A percentile compares a stretch with the other conserved stretches of the same genome.
phyloP scores from a whole-genome alignment of 2,888 invertebrate species.

The Ormyrus labotus region DNA sequence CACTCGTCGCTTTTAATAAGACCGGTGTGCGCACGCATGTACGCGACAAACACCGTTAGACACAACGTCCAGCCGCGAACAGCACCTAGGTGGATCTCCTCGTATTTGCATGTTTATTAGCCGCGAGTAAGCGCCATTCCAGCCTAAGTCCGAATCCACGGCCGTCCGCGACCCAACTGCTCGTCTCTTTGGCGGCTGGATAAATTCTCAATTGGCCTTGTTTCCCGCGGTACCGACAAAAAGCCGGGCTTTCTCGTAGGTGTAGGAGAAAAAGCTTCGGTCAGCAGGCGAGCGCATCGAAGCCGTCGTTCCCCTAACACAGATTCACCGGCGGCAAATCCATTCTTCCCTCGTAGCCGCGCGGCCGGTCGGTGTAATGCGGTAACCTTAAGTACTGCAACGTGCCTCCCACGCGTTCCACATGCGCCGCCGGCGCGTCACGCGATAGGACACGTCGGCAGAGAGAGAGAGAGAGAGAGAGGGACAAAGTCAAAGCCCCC shows the following conservation, averaged over 20 bases:
- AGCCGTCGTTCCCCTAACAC: no score
- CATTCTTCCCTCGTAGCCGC: neutral
- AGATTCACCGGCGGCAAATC: no score
- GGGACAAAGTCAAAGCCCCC: neutral
- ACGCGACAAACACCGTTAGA: constrained; percentile 62
- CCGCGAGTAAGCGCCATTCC: no score
- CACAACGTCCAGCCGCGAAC: neutral
- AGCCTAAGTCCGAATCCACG: no score
- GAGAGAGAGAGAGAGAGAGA: neutral
- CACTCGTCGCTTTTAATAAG: constrained; percentile 21
- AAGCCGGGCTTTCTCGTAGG: no score
- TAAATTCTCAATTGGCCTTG: no score
- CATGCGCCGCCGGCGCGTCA: neutral
- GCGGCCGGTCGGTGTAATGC: constrained; percentile 38
- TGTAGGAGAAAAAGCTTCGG: no score
- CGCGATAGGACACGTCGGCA: constrained; percentile 34
- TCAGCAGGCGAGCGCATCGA: no score
- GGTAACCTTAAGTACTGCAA: constrained; percentile 26
- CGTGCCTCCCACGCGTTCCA: neutral
- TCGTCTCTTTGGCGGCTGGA: no score
- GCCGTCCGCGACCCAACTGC: no score
- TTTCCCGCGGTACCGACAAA: no score
- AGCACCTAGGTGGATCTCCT: neutral
- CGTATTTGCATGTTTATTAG: no score
- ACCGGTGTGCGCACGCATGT: neutral